Base-by-base conservation (phyloP, 2,113 vertebrate species). In the Petrocephalus microphthalmus region DNA sequence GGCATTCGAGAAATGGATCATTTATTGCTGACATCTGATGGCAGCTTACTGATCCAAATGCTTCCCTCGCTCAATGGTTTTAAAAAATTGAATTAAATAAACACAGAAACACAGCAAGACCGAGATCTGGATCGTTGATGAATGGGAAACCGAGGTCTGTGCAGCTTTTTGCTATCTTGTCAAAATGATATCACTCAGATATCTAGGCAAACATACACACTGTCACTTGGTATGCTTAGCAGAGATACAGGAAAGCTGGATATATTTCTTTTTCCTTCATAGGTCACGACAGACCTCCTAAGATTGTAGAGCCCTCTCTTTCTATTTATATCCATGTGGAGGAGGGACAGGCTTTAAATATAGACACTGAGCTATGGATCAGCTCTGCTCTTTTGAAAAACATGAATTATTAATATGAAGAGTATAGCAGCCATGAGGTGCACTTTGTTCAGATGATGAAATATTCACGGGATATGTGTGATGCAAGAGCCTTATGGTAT, bases 401-500 rank as follows among this genome's bases (percentile, higher is more conserved):
- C 83, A 89, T 94, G 88, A 95, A 95, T 94, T 90, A 94, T 94
- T 95, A 60, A 94, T 54, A 49, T 91, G 84, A 87, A 89, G 60
- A 89, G 84, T 86, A 33, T 53, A 84, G 87, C 83, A 33, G 85
- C 87, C 89, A 92, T 89, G 88, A 89, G 92, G 88, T 90, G 89
- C 91, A 92, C 91, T 87, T 88, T 84, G 88, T 88, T 88, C 83
- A 47, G n/a, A 56, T 33, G 54, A 85, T 88, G 64, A 87, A 87
- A 82, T 52, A 88, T 71, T 87, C 15, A 81, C 37, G 37, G 6
- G 4, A 42, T 17, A 15, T 13, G 22, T 47, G 56, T 29, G 42
- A 19, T 29, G 17, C 22, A 45, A 33, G 33, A 10, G 33, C 17
- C 25, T 33, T 5, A n/a, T 37, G 25, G 22, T 29, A 57, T 56